These are phyloP conservation scores for Riparia riparia DNA, from an alignment of 2,113 vertebrate genomes.

Conservation along the genomic window DNA sequence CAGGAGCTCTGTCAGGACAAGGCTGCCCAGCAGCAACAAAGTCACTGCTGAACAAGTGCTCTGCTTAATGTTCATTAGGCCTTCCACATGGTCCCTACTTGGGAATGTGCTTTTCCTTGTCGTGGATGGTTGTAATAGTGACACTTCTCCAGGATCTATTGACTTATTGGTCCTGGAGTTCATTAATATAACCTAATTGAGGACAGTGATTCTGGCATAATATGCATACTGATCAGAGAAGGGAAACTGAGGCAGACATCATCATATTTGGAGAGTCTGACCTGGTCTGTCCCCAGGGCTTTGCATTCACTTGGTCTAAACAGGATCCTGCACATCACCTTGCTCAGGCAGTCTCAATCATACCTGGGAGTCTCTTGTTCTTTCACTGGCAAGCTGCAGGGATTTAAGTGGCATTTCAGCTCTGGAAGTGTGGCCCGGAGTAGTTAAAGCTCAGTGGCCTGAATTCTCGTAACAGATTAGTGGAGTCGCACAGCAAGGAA, in stretches of 20 bases:
- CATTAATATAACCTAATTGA: neutral
- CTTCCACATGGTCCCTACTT: slow-evolving; percentile 18
- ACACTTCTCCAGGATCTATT: neutral
- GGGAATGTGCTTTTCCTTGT: slow-evolving; percentile 16
- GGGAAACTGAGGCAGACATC: neutral
- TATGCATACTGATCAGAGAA: neutral
- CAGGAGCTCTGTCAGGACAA: slow-evolving; percentile 60
- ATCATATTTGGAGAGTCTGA: neutral
- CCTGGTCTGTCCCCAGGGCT: neutral
- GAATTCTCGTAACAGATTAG: neutral
- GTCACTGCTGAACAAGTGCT: neutral
- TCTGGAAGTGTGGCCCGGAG: neutral
- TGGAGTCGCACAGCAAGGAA: neutral
- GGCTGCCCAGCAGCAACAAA: slow-evolving; percentile 55
- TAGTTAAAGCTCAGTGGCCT: neutral
- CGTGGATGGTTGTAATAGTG: neutral
- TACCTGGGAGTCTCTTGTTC: neutral
- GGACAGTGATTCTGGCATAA: neutral
- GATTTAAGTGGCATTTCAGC: neutral
- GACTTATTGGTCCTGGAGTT: neutral
- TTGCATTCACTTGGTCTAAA: neutral
- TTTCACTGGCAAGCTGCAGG: neutral
- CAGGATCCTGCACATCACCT: fast-evolving
- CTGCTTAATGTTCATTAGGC: slow-evolving; percentile 46
- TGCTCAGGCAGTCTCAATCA: neutral